Base-by-base conservation (phyloP, 2,888 invertebrate species). In the Notodonta dromedarius region DNA sequence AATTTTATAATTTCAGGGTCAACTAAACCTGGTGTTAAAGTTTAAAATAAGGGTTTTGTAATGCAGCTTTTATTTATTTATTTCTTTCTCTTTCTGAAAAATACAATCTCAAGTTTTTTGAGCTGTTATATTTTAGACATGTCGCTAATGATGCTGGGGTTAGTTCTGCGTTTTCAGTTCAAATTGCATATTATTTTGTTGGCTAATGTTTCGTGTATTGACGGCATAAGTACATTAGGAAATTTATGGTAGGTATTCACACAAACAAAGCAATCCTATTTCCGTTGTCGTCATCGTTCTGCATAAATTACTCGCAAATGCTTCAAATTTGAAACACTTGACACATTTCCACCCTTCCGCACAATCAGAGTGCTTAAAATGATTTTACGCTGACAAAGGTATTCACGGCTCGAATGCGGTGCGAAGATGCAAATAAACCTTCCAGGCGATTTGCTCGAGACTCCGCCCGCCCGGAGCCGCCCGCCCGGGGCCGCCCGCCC, bases 381-480 rank as follows among this genome's bases (percentile, higher is more conserved):
- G 44, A 56, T 44, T 56, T 16, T 16, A 56, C 42, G 9, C 44
- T 24, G 54, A 54, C 54, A 54, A 39, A 54, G 54, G 54, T 54
- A 54, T 35, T 60, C 58, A 35, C 60, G 56, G 62, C 57, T 65
- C 66, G 58, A 61, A 67, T 61, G 59, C 61, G 59, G 63, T 66
- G 63, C 63, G 66, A 66, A 72, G 66, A 74, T 75, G 76, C 70
- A 76, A 78, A 78, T 79, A 74, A 70, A 69, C 66, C 69, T 63
- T 74, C 71, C 72, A 61, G 69, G 65, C 70, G 75, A 79, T 77
- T 71, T 73, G 78, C 65, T 59, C 61, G 59, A 57, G 40, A 56
- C 13, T 12, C 44, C 11, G 42, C 54, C n/a, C 61, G 57, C 42
- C 42, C 42, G 9, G 59, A 7, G 58, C 53, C 53, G 16, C 56